These are phyloP conservation scores for Amphiura filiformis DNA, from an alignment of 35 echinoderm and acorn worm species.

Conservation along the genomic window DNA sequence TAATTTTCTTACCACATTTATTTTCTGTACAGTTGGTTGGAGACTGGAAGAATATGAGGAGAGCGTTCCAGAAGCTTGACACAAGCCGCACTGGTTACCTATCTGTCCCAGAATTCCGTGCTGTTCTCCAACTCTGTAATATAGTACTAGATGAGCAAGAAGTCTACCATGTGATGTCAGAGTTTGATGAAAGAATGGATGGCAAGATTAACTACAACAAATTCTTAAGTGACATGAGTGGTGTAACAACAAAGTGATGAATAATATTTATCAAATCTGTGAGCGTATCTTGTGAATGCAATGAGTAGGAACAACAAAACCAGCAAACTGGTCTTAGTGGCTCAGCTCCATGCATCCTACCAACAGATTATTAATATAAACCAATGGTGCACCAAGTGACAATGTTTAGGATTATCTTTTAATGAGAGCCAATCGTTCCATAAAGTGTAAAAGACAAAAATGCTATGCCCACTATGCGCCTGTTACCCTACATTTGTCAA, in stretches of 20 bases:
- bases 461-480: too few species aligned
- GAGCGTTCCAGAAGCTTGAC: constrained; percentile 93
- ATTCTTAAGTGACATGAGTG: constrained; percentile 69
- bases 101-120: constrained; percentile 86
- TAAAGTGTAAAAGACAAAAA: too few species aligned
- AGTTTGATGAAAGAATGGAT: constrained; percentile 94
- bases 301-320: background rate
- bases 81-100: constrained; percentile 75
- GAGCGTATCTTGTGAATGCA: background rate
- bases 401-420: too few species aligned
- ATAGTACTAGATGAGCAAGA: constrained; percentile 82
- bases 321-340: background rate
- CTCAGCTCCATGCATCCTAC: too few species aligned
- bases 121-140: constrained; percentile 73
- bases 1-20: too few species aligned
- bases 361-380: too few species aligned
- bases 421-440: too few species aligned
- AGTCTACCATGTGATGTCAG: constrained; percentile 96
- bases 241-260: too few species aligned
- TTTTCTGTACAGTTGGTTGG: constrained; percentile 94
- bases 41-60: constrained; percentile 82
- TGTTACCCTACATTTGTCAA: too few species aligned
- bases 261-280: too few species aligned
- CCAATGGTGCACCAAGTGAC: too few species aligned
- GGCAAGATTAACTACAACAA: constrained; percentile 98